A percentile compares a stretch with the other conserved stretches of the same genome.
Conservation (phyloP, 2,888 invertebrate genomes). For the Drosophila suboccidentalis region DNA sequence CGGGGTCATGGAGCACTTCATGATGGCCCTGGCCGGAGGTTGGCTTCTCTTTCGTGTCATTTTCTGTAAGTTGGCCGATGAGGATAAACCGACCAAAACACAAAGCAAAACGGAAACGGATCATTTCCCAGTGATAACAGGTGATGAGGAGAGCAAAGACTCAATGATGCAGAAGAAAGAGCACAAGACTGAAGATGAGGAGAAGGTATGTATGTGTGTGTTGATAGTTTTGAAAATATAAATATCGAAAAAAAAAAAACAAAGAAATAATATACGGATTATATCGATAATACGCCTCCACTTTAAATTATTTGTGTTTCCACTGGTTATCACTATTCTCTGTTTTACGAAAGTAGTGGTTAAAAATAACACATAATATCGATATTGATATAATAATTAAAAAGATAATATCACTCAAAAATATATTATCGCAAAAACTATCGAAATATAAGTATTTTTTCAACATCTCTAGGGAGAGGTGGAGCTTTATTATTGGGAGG, state of each 20-base stretch:
- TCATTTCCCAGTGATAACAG: neutral
- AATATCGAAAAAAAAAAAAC: no score
- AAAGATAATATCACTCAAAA: no score
- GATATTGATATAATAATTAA: neutral
- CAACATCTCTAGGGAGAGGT: neutral
- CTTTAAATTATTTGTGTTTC: no score
- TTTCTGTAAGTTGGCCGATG: slow-evolving; percentile 15
- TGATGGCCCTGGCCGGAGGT: slow-evolving; percentile 35
- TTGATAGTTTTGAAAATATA: neutral
- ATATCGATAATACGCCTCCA: no score
- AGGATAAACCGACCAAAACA: slow-evolving; percentile 1
- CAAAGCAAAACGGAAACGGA: neutral
- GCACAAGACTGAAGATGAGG: neutral
- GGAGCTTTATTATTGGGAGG: slow-evolving; percentile 22
- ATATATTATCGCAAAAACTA: neutral
- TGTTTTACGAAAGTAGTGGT: no score
- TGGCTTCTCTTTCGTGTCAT: slow-evolving; percentile 38
- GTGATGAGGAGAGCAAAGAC: neutral
- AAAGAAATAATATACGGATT: no score
- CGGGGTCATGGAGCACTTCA: slow-evolving; percentile 23
- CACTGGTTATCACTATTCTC: no score
- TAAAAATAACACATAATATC: no score
- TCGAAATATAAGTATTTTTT: neutral
- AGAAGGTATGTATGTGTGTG: neutral
- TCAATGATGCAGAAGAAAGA: neutral